Evolutionary conservation across 2,888 invertebrate genomes (phyloP).

Genomic region (Nowickia ferox): DNA sequence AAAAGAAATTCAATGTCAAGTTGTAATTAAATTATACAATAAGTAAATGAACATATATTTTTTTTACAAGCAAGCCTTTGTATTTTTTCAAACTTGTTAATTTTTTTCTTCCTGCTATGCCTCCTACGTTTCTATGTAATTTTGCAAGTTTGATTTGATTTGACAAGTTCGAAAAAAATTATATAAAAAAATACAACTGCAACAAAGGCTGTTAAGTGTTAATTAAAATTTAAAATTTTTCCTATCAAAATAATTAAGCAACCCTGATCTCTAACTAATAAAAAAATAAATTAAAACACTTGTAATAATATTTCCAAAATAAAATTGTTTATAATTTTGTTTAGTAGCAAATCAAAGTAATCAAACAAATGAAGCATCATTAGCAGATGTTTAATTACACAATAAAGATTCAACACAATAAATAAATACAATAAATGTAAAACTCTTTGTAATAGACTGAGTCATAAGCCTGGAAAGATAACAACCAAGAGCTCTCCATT

Average conservation of each 20-base stretch:
- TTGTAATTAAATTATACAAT: conserved; percentile 33
- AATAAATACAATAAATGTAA: too few relatives aligned
- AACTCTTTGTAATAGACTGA: too few relatives aligned
- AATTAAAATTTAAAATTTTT: not conserved
- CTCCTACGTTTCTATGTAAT: conserved; percentile 9
- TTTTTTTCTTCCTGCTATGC: conserved; percentile 38
- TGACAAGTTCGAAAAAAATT: conserved; percentile 32
- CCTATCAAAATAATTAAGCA: not conserved
- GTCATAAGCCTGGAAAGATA: too few relatives aligned
- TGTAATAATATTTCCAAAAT: too few relatives aligned
- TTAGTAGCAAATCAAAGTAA: not conserved
- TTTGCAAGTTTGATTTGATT: conserved; percentile 26
- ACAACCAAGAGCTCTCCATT: too few relatives aligned
- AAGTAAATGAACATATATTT: conserved; percentile 17
- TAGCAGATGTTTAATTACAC: not conserved
- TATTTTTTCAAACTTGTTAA: conserved; percentile 24
- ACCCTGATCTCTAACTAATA: conserved; percentile 7
- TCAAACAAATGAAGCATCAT: not conserved
- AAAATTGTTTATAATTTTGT: not conserved
- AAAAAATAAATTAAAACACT: not conserved
- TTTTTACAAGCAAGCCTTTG: conserved; percentile 15
- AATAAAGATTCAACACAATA: too few relatives aligned
- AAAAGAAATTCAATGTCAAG: conserved; percentile 46
- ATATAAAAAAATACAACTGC: not conserved
- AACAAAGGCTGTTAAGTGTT: not conserved